phyloP scores from a whole-genome alignment of 2,888 invertebrate genomes.

The Creontiades dilutus region DNA sequence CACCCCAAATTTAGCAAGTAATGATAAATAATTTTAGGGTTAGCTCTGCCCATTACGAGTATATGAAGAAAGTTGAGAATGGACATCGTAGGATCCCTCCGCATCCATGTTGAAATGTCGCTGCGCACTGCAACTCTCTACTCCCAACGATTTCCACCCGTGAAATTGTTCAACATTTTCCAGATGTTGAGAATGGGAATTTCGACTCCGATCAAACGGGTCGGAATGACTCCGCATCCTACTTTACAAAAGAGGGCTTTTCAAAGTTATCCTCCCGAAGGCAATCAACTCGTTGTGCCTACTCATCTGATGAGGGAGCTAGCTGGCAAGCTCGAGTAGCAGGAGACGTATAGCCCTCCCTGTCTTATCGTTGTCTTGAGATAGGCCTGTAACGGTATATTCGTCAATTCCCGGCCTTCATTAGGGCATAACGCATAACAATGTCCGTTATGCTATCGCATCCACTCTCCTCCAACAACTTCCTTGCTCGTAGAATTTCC shows the following conservation, averaged over 20 bases:
- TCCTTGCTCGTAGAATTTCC: no score
- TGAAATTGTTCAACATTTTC: neutral
- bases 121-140: no score
- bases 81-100: no score
- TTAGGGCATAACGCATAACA: conserved; percentile 22
- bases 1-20: no score
- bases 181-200: neutral
- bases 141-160: no score
- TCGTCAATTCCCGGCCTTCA: neutral
- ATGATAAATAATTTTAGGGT: no score
- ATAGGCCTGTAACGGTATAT: neutral
- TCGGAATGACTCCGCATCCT: conserved; percentile 8
- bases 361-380: conserved; percentile 28
- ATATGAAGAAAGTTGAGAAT: no score
- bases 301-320: conserved; percentile 21
- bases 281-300: neutral
- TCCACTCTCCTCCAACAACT: neutral
- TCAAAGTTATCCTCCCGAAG: neutral
- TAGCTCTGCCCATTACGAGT: no score
- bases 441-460: neutral
- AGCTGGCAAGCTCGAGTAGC: neutral
- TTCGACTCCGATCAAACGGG: neutral
- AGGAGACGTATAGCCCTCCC: neutral
- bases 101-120: no score
- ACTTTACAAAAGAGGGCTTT: neutral